These are phyloP conservation scores for Drosophila fungiperda DNA, from an alignment of 2,888 invertebrate species.

Conservation along the genomic window DNA sequence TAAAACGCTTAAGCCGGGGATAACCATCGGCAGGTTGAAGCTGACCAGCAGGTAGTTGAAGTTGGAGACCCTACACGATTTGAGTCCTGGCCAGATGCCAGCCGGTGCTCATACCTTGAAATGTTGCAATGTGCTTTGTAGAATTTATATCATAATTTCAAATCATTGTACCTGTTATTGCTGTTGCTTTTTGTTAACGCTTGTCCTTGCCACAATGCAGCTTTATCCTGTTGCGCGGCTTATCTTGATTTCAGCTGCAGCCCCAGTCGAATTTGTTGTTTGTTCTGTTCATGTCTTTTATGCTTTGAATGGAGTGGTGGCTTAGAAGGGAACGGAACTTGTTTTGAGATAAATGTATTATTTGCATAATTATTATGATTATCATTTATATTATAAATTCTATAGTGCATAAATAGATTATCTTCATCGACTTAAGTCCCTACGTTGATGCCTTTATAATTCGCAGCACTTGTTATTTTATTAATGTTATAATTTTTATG, in stretches of 20 bases:
- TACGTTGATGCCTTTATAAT: not conserved
- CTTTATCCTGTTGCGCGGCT: slow-evolving; percentile 61
- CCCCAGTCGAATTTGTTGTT: slow-evolving; percentile 16
- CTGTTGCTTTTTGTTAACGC: slow-evolving; percentile 35
- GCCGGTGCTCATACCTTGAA: slow-evolving; percentile 46
- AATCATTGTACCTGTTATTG: slow-evolving; percentile 42
- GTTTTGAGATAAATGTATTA: not conserved
- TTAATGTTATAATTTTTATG: not conserved
- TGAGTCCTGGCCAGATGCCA: slow-evolving; percentile 51
- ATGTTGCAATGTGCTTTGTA: slow-evolving; percentile 77
- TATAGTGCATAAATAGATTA: not conserved
- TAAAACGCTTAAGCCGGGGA: slow-evolving; percentile 68
- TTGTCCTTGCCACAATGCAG: slow-evolving; percentile 50
- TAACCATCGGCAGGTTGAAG: slow-evolving; percentile 75
- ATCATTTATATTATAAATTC: not conserved
- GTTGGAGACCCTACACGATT: slow-evolving; percentile 60
- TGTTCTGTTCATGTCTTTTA: slow-evolving; percentile 24
- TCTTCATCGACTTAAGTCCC: not conserved
- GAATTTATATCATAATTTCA: slow-evolving; percentile 78
- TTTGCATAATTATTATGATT: not conserved
- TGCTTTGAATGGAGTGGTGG: slow-evolving; percentile 1
- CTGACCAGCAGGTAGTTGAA: slow-evolving; percentile 61
- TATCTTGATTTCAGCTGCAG: slow-evolving; percentile 67
- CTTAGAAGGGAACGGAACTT: not conserved
- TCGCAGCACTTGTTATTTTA: not conserved